phyloP scores from a whole-genome alignment of 2,113 vertebrate species.

The Phalacrocorax pelagicus region DNA sequence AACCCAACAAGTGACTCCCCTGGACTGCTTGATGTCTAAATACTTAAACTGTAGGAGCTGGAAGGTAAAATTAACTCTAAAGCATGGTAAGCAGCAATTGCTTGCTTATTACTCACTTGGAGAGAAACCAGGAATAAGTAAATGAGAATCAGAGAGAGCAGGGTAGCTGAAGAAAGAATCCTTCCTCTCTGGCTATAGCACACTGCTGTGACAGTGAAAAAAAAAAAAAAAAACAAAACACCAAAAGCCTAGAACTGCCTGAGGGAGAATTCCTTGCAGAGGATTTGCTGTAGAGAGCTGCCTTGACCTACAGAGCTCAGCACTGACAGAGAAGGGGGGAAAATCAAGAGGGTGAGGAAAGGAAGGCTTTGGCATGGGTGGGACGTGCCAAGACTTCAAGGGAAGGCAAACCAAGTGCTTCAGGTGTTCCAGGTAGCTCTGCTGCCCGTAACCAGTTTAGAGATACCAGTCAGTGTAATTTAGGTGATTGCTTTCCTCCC shows the following conservation, averaged over 20 bases:
- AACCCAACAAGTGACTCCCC: not conserved
- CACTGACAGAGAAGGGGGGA: not conserved
- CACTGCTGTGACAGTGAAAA: not conserved
- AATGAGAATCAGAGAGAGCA: not conserved
- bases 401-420: not conserved
- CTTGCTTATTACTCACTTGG: not conserved
- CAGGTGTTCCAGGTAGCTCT: not conserved
- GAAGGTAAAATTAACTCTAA: not conserved
- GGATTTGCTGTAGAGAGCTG: not conserved
- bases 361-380: not conserved
- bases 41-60: not conserved
- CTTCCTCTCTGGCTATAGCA: not conserved
- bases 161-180: not conserved
- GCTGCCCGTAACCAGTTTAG: not conserved
- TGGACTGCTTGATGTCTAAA: not conserved
- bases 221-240: not conserved
- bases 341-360: not conserved
- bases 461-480: not conserved
- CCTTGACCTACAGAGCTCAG: not conserved
- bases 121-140: not conserved
- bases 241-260: not conserved
- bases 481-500: not conserved
- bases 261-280: not conserved
- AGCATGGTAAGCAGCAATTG: not conserved
- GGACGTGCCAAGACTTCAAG: not conserved